Base-by-base conservation (phyloP, 1,140 invertebrate species). In the Thaumatotibia leucotreta region DNA sequence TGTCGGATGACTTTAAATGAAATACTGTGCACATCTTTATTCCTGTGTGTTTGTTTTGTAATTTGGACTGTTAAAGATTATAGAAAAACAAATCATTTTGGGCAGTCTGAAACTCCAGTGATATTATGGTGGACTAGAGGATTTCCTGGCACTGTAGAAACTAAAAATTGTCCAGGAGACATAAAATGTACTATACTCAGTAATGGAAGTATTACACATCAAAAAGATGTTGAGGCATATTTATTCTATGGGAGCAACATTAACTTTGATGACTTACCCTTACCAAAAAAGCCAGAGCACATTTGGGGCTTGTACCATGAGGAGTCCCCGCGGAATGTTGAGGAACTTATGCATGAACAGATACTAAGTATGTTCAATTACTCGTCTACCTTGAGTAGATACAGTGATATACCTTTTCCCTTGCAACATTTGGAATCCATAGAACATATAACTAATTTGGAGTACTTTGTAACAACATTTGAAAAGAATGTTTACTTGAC, bases 241-340 rank as follows among this genome's bases (percentile, higher is more conserved):
- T 74, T 96, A 65, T 96, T 96, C 86, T 97, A 97, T 86, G 96
- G 95, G 10, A 95, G 94, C 72, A 87, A 93, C 72, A 92, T 97
- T 32, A 82, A 93, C 45, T 80, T 93, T 14, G 72, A 92, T 10
- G 93, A 97, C 82, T 88, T 97, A 64, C 97, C 97, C 3, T 78
- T 95, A 63, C 95, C 95, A 2, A 92, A 95, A 79, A 75, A 74
- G 11, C 63, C 73, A 10, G 67, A 92, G 23, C 87, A 94, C 64
- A 82, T 94, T 33, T 98, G 97, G 97, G 95, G 92, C 0, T 75
- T 97, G 50, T 91, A 96, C 50, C 96, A 98, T 86, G 97, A 97
- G 91, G 97, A 98, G 91, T 97, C 96, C 0, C 96, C 97, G 3
- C 95, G 95, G 79, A 97, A 97, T 90, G 94, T 95, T 66, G 95